These are phyloP conservation scores for Ochotona curzoniae DNA, from an alignment of 2,113 vertebrate genomes.

Conservation along the genomic window DNA sequence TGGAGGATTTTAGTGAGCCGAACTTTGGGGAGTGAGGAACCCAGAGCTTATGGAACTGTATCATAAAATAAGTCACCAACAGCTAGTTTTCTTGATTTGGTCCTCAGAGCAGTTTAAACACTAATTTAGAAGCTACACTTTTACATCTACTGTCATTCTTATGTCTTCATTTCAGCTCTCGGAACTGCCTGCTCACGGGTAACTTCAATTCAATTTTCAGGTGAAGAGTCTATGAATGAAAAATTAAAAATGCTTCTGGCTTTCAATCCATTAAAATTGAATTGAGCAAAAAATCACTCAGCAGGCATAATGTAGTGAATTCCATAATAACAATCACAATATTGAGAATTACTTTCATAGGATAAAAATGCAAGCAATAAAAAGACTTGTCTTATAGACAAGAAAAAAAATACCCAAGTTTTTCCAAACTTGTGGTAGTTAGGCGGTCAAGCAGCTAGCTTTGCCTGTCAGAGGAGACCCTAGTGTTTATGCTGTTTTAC, in stretches of 20 bases:
- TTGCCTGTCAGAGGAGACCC: background rate
- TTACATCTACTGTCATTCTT: background rate
- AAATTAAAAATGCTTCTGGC: constrained; percentile 42
- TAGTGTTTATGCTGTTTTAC: background rate
- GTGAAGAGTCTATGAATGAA: constrained; percentile 1
- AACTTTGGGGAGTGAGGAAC: too few relatives aligned
- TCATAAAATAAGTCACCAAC: background rate
- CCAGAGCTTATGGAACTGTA: too few relatives aligned
- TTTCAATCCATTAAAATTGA: constrained; percentile 59
- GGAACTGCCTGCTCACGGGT: background rate
- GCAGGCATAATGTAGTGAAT: constrained; percentile 44
- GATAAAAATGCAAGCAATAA: constrained; percentile 48
- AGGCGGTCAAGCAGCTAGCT: background rate
- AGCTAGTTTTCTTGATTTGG: background rate
- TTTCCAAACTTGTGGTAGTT: constrained; percentile 49
- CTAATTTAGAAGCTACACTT: background rate
- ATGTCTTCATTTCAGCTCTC: background rate
- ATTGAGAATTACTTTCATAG: constrained; percentile 42
- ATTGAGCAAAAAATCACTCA: constrained; percentile 49
- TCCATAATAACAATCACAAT: background rate
- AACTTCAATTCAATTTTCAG: constrained; percentile 34
- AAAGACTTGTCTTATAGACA: background rate
- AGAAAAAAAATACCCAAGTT: background rate
- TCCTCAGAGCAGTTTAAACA: background rate
- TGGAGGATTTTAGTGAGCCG: too few relatives aligned